Percentiles rank a stretch among this genome's conserved stretches.
phyloP scores from a whole-genome alignment of 2,888 invertebrate species.

The Ferrisia virgata region DNA sequence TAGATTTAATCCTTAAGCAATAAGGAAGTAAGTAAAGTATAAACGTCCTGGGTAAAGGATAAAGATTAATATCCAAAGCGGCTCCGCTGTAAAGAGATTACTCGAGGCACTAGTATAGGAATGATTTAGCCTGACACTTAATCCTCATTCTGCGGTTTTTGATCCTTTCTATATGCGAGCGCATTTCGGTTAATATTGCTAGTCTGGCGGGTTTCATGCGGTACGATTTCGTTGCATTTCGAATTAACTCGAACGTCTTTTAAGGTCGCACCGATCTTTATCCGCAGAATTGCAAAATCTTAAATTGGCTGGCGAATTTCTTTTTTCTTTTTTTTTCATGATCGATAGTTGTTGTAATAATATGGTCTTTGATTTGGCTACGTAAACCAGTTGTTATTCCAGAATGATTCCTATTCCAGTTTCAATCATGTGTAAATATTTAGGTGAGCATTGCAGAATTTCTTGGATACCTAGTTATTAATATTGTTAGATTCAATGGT shows the following conservation, averaged over 20 bases:
- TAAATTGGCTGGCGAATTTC: no score
- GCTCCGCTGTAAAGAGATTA: conserved; percentile 34
- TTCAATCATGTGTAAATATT: no score
- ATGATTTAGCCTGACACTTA: conserved; percentile 40
- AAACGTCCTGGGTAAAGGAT: conserved; percentile 37
- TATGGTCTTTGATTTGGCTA: no score
- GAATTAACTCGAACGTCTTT: conserved; percentile 34
- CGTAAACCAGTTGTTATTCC: no score
- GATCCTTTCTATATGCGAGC: conserved; percentile 35
- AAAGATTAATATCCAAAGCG: conserved; percentile 40
- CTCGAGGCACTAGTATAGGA: conserved; percentile 32
- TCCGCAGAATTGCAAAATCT: conserved; percentile 30
- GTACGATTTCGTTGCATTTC: conserved; percentile 37
- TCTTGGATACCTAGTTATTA: no score
- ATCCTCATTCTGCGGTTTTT: conserved; percentile 37
- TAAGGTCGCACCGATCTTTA: conserved; percentile 22
- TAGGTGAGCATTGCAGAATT: no score
- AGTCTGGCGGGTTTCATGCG: conserved; percentile 15
- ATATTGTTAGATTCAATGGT: no score
- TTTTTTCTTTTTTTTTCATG: no score
- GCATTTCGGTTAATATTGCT: conserved; percentile 40
- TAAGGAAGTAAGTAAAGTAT: conserved; percentile 39
- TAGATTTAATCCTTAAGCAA: conserved; percentile 38
- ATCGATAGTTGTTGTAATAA: not conserved
- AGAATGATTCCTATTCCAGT: no score